phyloP scores from a whole-genome alignment of 2,888 invertebrate genomes.

The Apantesis nais region DNA sequence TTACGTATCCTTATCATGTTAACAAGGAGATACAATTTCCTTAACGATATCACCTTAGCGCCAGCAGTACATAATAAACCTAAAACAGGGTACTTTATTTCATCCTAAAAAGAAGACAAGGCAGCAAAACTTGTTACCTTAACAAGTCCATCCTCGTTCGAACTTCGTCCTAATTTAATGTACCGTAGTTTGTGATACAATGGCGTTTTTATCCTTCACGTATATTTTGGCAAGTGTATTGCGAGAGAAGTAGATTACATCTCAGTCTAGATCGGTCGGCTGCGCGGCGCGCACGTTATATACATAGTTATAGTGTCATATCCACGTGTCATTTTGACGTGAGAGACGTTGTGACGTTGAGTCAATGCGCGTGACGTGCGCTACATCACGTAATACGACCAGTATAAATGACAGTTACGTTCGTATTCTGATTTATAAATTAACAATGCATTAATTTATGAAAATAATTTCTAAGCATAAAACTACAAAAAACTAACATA shows the following conservation, averaged over 20 bases:
- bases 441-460: slow-evolving; percentile 37
- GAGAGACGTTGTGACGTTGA: slow-evolving; percentile 53
- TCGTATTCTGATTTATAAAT: slow-evolving; percentile 49
- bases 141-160: slow-evolving; percentile 53
- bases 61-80: slow-evolving; percentile 41
- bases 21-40: slow-evolving; percentile 21
- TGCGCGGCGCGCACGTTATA: slow-evolving; percentile 70
- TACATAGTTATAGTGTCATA: slow-evolving; percentile 49
- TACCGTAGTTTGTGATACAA: slow-evolving; percentile 67
- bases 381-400: slow-evolving; percentile 47
- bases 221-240: slow-evolving; percentile 67
- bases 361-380: slow-evolving; percentile 43
- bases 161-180: slow-evolving; percentile 62
- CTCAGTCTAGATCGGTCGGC: slow-evolving; percentile 76
- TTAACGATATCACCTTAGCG: slow-evolving; percentile 25
- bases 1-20: slow-evolving; percentile 4
- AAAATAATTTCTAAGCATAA: slow-evolving; percentile 20
- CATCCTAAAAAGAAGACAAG: slow-evolving; percentile 41
- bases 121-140: slow-evolving; percentile 50
- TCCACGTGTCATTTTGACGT: slow-evolving; percentile 55
- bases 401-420: slow-evolving; percentile 48
- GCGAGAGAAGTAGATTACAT: slow-evolving; percentile 64
- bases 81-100: slow-evolving; percentile 37
- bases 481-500: background rate
- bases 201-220: slow-evolving; percentile 67